Evolutionary conservation across 2,113 vertebrate species (phyloP).

Genomic region (Barnardius zonarius): DNA sequence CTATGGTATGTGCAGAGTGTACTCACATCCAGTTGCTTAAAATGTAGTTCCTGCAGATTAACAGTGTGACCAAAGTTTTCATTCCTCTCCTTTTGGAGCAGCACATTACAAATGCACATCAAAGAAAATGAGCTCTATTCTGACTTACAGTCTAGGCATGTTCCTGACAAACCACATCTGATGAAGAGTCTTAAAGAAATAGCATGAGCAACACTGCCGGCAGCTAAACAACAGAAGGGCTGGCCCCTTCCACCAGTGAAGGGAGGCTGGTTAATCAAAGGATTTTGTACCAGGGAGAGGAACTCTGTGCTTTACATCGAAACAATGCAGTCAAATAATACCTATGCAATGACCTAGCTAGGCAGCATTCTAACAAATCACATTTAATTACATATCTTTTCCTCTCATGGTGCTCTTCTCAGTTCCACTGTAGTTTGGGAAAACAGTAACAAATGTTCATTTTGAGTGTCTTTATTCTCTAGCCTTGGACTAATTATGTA

Average conservation of each 20-base stretch:
- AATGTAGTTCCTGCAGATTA: slow-evolving; percentile 17
- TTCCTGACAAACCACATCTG: slow-evolving; percentile 60
- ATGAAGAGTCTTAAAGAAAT: slow-evolving; percentile 56
- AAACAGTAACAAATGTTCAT: slow-evolving; percentile 59
- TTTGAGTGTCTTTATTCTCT: slow-evolving; percentile 23
- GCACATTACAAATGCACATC: slow-evolving; percentile 44
- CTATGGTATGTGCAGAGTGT: neutral
- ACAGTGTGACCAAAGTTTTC: slow-evolving; percentile 42
- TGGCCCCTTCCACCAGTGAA: slow-evolving; percentile 8
- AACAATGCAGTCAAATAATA: neutral
- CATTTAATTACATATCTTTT: slow-evolving; percentile 7
- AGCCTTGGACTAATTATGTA: slow-evolving; percentile 34
- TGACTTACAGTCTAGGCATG: slow-evolving; percentile 56
- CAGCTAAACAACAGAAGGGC: slow-evolving; percentile 47
- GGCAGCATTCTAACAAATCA: neutral
- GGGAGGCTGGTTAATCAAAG: slow-evolving; percentile 22
- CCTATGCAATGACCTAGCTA: slow-evolving; percentile 12
- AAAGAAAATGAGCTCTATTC: slow-evolving; percentile 57
- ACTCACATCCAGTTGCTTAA: neutral
- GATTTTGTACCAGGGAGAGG: neutral
- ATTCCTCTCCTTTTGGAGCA: slow-evolving; percentile 22
- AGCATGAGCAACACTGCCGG: slow-evolving; percentile 3
- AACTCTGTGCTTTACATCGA: neutral
- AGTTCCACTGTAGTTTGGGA: neutral
- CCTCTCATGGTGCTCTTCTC: neutral